These are phyloP conservation scores for Lamellibrachia columna DNA, from an alignment of 2,888 invertebrate genomes.

Conservation along the genomic window DNA sequence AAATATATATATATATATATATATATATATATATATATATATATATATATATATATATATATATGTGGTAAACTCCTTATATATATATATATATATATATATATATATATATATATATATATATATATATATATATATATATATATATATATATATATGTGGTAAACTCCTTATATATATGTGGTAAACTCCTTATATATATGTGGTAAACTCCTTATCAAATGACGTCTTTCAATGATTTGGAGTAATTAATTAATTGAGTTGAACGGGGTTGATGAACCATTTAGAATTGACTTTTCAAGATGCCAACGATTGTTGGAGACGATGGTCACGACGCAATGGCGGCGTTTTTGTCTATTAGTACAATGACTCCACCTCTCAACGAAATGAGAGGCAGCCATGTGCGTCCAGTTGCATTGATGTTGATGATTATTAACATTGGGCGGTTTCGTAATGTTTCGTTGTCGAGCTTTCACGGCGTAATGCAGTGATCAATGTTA, in stretches of 20 bases:
- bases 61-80: no score
- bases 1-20: no score
- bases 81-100: no score
- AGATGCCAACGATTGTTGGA: no score
- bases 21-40: no score
- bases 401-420: background rate
- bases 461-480: background rate
- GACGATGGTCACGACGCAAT: background rate
- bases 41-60: no score
- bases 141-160: no score
- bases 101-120: no score
- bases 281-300: background rate
- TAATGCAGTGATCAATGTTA: background rate
- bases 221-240: background rate
- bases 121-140: no score
- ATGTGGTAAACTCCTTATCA: background rate
- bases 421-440: conserved; percentile 1
- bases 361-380: background rate
- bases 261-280: background rate
- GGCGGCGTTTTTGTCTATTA: background rate
- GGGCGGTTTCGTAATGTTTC: conserved; percentile 16
- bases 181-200: no score
- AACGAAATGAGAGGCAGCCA: background rate
- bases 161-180: no score
- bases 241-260: background rate